Conservation (phyloP, 92 coral and sea anemone species). For the Desmophyllum pertusum region DNA sequence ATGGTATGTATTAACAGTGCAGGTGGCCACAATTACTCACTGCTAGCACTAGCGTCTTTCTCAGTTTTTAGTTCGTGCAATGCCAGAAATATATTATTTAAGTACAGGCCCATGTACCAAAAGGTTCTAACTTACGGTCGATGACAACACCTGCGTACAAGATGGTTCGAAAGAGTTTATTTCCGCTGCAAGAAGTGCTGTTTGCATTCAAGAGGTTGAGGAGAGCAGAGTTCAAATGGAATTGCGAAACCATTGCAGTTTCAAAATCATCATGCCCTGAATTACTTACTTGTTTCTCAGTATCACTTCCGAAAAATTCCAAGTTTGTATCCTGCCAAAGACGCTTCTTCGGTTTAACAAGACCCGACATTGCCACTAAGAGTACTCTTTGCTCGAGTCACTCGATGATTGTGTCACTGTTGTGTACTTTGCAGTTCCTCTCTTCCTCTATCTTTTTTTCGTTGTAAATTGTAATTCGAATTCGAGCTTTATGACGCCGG, state of each 20-base stretch:
- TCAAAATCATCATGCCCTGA: too few species aligned
- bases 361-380: constrained; percentile 66
- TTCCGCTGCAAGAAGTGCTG: background rate
- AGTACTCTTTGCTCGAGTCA: background rate
- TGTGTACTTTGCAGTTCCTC: too few species aligned
- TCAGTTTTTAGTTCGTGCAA: background rate
- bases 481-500: background rate
- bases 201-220: background rate
- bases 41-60: background rate
- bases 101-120: background rate
- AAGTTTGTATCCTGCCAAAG: constrained; percentile 84
- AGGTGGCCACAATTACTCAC: constrained; percentile 5
- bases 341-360: constrained; percentile 79
- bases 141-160: background rate
- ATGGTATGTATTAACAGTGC: background rate
- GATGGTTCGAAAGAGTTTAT: background rate
- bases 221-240: background rate
- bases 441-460: too few species aligned
- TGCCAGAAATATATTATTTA: background rate
- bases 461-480: background rate
- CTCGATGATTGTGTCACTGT: background rate
- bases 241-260: background rate
- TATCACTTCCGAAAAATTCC: constrained; percentile 83
- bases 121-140: background rate
- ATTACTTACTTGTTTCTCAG: constrained; percentile 77